Percentiles rank a stretch among this genome's conserved stretches.
phyloP scores from a whole-genome alignment of 2,113 vertebrate genomes.

The Dipodomys ordii region DNA sequence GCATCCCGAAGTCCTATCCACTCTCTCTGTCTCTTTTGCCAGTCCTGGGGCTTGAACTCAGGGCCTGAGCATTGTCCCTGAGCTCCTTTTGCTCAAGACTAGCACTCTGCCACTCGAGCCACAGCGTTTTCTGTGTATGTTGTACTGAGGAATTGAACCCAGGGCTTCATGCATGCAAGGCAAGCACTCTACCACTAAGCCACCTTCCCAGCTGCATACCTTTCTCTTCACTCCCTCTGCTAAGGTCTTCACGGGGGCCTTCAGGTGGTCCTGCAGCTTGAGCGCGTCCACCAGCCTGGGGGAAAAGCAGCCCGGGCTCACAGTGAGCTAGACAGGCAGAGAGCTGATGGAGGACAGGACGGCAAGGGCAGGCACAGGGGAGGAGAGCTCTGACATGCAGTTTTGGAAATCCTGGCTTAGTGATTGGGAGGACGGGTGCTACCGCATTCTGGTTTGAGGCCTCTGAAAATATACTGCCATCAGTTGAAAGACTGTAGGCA shows the following conservation, averaged over 20 bases:
- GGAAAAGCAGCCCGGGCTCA: neutral
- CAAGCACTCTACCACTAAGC: no score
- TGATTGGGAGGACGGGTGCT: neutral
- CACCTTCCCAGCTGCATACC: no score
- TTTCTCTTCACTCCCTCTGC: constrained; percentile 78
- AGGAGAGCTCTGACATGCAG: neutral
- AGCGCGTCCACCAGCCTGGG: constrained; percentile 44
- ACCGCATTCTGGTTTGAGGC: neutral
- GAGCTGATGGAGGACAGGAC: rapidly evolving
- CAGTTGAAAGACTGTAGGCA: neutral
- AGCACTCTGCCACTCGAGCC: no score
- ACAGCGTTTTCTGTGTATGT: no score
- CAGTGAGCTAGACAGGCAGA: no score
- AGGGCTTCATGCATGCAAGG: no score
- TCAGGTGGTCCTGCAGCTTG: constrained; percentile 33
- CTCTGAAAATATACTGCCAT: neutral
- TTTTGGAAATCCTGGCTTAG: no score
- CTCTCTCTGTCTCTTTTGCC: constrained; percentile 68
- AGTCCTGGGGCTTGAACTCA: no score
- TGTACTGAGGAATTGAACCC: no score
- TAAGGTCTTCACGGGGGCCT: constrained; percentile 61
- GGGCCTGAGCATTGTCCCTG: no score
- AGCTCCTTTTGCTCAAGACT: no score
- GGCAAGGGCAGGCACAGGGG: neutral
- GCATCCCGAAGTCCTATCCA: rapidly evolving